A percentile compares a stretch with the other conserved stretches of the same genome.
Conservation (phyloP, 2,797 vertebrate genomes). For the Rachycentron canadum region DNA sequence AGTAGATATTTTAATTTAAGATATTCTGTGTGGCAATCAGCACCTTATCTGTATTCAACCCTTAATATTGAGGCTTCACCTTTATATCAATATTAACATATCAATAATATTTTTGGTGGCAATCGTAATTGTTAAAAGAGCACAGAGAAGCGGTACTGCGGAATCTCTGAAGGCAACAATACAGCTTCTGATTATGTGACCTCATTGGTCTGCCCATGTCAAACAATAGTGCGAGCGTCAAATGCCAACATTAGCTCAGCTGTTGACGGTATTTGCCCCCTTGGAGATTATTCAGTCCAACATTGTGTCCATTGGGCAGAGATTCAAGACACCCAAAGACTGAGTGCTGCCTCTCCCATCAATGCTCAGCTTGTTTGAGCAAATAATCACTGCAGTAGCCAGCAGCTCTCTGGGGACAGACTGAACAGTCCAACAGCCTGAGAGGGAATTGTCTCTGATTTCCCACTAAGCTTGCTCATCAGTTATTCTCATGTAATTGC, state of each 20-base stretch:
- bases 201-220: slow-evolving; percentile 30
- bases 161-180: background rate
- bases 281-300: slow-evolving; percentile 52
- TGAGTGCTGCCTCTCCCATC: slow-evolving; percentile 64
- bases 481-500: slow-evolving; percentile 77
- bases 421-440: slow-evolving; percentile 60
- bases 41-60: background rate
- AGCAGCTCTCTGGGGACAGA: slow-evolving; percentile 52
- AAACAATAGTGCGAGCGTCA: slow-evolving; percentile 30
- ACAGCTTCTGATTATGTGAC: slow-evolving; percentile 17
- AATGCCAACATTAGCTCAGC: slow-evolving; percentile 60
- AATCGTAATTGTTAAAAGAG: background rate
- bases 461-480: slow-evolving; percentile 73
- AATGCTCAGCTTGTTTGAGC: slow-evolving; percentile 65
- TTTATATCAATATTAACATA: background rate
- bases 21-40: background rate
- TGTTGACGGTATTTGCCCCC: slow-evolving; percentile 47
- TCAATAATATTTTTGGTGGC: background rate
- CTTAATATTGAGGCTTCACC: background rate
- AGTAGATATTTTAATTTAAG: background rate
- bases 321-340: slow-evolving; percentile 53
- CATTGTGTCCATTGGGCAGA: slow-evolving; percentile 51
- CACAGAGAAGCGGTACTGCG: background rate
- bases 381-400: slow-evolving; percentile 69
- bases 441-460: slow-evolving; percentile 66